Conservation (phyloP, 1,140 invertebrate species). For the Zeugodacus cucurbitae region DNA sequence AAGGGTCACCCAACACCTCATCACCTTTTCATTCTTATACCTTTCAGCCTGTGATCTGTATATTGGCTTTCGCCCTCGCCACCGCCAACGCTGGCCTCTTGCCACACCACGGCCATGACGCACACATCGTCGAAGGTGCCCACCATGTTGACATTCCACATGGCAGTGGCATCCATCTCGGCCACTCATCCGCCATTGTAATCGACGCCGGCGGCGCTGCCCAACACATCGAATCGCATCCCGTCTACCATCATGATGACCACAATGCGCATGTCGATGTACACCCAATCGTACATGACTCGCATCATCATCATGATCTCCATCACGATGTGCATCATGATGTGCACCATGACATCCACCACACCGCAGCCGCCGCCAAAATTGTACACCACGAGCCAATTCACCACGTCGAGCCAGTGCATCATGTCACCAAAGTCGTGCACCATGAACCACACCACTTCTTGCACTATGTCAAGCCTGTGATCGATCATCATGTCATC, state of each 20-base stretch:
- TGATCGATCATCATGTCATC: constrained; percentile 57
- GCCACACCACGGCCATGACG: constrained; percentile 53
- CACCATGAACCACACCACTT: constrained; percentile 59
- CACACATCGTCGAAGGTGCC: constrained; percentile 50
- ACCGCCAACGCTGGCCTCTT: constrained; percentile 56
- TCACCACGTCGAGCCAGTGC: constrained; percentile 56
- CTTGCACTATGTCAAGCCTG: constrained; percentile 56
- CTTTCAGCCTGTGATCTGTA: constrained; percentile 55
- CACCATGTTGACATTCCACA: constrained; percentile 52
- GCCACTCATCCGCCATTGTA: constrained; percentile 51
- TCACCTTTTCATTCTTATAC: neutral
- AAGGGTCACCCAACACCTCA: neutral
- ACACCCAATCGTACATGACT: constrained; percentile 50
- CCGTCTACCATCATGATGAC: constrained; percentile 56
- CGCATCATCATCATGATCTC: neutral
- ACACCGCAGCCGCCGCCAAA: constrained; percentile 47
- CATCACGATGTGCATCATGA: constrained; percentile 49
- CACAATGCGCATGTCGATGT: constrained; percentile 48
- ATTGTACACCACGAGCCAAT: constrained; percentile 57
- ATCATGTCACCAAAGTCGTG: constrained; percentile 58
- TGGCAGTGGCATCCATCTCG: constrained; percentile 54
- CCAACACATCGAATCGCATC: constrained; percentile 48
- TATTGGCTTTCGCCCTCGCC: constrained; percentile 51
- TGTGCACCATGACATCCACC: constrained; percentile 51
- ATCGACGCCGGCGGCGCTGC: constrained; percentile 48